These are phyloP conservation scores for Neogobius melanostomus DNA, from an alignment of 2,113 vertebrate species.

Conservation along the genomic window DNA sequence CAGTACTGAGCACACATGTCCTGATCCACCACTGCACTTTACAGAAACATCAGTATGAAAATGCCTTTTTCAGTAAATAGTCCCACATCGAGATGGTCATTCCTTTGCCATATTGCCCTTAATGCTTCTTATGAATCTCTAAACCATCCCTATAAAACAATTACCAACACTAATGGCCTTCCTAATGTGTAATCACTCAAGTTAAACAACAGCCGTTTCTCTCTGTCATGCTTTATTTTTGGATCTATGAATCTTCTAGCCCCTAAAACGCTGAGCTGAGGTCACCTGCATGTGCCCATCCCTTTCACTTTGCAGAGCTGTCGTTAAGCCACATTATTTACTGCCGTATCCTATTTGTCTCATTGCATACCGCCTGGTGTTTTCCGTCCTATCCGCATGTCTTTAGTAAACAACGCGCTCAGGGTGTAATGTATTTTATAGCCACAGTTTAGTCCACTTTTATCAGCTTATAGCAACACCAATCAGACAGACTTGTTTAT, in stretches of 20 bases:
- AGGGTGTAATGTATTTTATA: constrained; percentile 58
- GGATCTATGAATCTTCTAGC: neutral
- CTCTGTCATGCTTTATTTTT: neutral
- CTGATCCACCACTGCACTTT: too few species aligned
- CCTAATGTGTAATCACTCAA: constrained; percentile 1
- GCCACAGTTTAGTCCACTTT: constrained; percentile 52
- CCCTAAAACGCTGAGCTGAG: neutral
- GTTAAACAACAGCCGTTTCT: neutral
- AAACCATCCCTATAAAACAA: neutral
- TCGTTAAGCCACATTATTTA: constrained; percentile 33
- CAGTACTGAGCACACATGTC: too few species aligned
- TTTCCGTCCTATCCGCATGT: constrained; percentile 40
- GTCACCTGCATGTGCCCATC: constrained; percentile 12
- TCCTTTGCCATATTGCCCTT: neutral
- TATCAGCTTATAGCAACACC: constrained; percentile 69
- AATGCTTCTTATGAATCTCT: neutral
- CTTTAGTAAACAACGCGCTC: constrained; percentile 71
- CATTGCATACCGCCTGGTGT: constrained; percentile 25
- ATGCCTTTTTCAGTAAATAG: neutral
- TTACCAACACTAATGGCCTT: constrained; percentile 2
- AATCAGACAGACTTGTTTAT: constrained; percentile 60
- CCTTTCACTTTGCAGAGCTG: constrained; percentile 10
- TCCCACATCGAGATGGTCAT: neutral
- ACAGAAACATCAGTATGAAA: too few species aligned
- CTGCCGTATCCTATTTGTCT: constrained; percentile 40